These are phyloP conservation scores for Adelosebastes latens DNA, from an alignment of 2,797 vertebrate genomes.

Conservation along the genomic window DNA sequence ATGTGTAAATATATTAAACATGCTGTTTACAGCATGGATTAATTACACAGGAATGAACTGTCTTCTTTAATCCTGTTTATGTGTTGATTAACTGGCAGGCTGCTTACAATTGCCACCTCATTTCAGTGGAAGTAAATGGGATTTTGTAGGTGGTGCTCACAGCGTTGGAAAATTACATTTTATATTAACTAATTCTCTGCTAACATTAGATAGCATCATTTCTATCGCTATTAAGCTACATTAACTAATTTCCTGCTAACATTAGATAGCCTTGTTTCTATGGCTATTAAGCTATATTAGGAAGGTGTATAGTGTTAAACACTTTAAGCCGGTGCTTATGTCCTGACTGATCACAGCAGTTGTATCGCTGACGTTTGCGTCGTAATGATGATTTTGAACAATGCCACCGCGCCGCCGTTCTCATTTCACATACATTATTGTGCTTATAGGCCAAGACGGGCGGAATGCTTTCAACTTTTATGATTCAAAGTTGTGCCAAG, in stretches of 20 bases:
- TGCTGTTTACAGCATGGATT: neutral
- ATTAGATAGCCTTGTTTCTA: neutral
- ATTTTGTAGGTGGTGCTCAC: neutral
- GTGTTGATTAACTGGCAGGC: neutral
- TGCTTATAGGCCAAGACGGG: conserved; percentile 61
- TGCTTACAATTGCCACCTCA: neutral
- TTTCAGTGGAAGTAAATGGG: neutral
- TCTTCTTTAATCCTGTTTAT: neutral
- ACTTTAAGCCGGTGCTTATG: neutral
- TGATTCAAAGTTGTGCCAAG: conserved; percentile 73
- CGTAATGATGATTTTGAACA: conserved; percentile 62
- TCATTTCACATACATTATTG: conserved; percentile 64
- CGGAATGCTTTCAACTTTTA: conserved; percentile 82
- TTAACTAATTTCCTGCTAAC: too few relatives aligned
- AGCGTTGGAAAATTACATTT: too few relatives aligned
- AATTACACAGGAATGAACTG: neutral
- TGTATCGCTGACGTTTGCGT: conserved; percentile 14
- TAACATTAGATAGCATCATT: too few relatives aligned
- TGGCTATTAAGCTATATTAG: neutral
- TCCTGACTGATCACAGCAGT: conserved; percentile 17
- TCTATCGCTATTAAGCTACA: too few relatives aligned
- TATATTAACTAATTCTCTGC: too few relatives aligned
- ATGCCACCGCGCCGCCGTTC: conserved; percentile 47
- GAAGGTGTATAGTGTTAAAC: neutral
- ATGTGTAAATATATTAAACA: neutral